Conservation (phyloP, 1,140 invertebrate species). For the Yoshiicerus persimilis region DNA sequence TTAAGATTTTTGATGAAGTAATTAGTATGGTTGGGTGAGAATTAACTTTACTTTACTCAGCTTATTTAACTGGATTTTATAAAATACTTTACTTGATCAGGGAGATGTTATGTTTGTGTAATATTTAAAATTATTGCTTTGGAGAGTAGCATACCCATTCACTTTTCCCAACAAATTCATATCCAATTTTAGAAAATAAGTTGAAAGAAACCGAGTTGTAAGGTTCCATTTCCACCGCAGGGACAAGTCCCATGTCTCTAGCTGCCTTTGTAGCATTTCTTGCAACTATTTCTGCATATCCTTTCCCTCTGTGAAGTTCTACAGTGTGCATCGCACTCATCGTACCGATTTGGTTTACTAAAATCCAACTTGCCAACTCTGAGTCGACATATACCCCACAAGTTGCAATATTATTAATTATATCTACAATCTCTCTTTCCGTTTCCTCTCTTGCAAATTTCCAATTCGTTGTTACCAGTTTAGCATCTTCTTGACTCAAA, state of each 20-base stretch:
- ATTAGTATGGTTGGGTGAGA: too few relatives aligned
- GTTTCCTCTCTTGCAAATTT: not conserved
- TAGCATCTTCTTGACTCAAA: not conserved
- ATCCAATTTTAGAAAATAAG: not conserved
- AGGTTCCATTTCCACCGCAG: not conserved
- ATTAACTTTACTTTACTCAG: too few relatives aligned
- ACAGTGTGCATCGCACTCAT: not conserved
- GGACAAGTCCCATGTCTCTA: not conserved
- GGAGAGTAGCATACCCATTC: not conserved
- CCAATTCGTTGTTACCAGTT: not conserved
- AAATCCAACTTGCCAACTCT: not conserved
- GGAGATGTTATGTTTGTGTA: too few relatives aligned
- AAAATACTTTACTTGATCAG: too few relatives aligned
- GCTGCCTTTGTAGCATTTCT: not conserved
- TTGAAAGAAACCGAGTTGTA: not conserved
- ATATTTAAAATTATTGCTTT: too few relatives aligned
- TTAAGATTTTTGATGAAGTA: too few relatives aligned
- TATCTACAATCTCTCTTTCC: not conserved
- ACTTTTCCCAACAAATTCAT: not conserved
- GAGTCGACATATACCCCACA: not conserved
- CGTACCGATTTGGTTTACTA: not conserved
- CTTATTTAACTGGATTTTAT: too few relatives aligned
- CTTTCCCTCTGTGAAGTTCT: not conserved
- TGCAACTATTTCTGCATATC: not conserved
- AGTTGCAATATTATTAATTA: not conserved